Evolutionary conservation across 2,113 vertebrate species (phyloP), one percentile per base, ranked within the genome.

Genomic region (Mesitornis unicolor): DNA sequence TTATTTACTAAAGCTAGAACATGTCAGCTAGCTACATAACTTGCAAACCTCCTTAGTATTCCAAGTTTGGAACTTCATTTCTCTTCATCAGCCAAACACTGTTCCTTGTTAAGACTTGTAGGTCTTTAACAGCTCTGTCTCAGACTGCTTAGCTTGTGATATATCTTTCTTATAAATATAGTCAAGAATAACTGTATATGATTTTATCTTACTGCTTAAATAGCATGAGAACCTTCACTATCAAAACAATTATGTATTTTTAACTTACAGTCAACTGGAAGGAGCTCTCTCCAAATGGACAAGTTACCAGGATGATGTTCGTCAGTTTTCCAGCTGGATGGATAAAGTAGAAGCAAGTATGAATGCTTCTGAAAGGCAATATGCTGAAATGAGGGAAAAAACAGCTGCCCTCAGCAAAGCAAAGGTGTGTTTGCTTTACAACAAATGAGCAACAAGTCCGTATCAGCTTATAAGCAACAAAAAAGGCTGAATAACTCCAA

Each of bases 201-300:
- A 50, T 6, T 76, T 1, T 57, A 67, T 36, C 16, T 84, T 14
- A 26, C 22, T 43, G 16, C 47, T 69, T 79, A 67, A 80, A 73
- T 29, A 83, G 31, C 16, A 69, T 28, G 26, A 76, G 21, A 83
- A 76, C 35, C 8, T 82, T 26, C 36, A 42, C 10, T 83, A 8
- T 77, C 35, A 81, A 28, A 94, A 63, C 19, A 56, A 78, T 54
- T 45, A 48, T 7, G 1, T 82, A 57, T 90, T 84, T 97, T 93
- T 91, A 38, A 83, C 92, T 97, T 98, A 42, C 98, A 99, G 99
- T 94, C 99, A 99, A 92, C 97, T 99, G 43, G 99, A 99, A 98
- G 99, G 99, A 9, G 98, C 99, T 28, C 98, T 99, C 33, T 99
- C 99, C 8, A 99, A 99, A 82, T 99, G 99, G 99, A 99, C 99